Evolutionary conservation across 2,888 invertebrate genomes (phyloP).

Genomic region (Resseliella maxima): DNA sequence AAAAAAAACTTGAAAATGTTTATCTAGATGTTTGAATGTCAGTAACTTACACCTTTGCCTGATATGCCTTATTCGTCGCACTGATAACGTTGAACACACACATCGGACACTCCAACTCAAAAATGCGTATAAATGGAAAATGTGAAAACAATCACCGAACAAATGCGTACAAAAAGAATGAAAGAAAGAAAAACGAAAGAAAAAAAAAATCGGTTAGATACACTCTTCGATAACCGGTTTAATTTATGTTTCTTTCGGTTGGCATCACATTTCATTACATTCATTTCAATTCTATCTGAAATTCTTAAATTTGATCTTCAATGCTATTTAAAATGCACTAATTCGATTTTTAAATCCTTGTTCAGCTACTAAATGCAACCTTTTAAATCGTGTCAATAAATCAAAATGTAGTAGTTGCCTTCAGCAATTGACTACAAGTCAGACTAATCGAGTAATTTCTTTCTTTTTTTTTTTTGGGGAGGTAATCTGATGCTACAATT

Average conservation of each 20-base stretch:
- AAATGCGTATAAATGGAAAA: background rate
- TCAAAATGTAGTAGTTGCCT: background rate
- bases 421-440: background rate
- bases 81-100: conserved; percentile 30
- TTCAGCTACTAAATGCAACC: background rate
- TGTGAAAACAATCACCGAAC: background rate
- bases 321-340: conserved; percentile 35
- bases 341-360: conserved; percentile 48
- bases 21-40: conserved; percentile 32
- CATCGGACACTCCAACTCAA: background rate
- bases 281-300: background rate
- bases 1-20: too few relatives aligned
- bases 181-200: background rate
- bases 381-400: background rate
- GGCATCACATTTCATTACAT: background rate
- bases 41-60: conserved; percentile 37
- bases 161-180: background rate
- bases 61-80: conserved; percentile 28
- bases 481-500: conserved; percentile 39
- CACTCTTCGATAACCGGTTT: conserved; percentile 13
- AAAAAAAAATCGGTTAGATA: background rate
- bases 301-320: background rate
- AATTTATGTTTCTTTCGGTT: conserved; percentile 1
- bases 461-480: too few relatives aligned
- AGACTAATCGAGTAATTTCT: background rate